Conservation (phyloP, 2,888 invertebrate genomes). For the Tiliacea citrago region DNA sequence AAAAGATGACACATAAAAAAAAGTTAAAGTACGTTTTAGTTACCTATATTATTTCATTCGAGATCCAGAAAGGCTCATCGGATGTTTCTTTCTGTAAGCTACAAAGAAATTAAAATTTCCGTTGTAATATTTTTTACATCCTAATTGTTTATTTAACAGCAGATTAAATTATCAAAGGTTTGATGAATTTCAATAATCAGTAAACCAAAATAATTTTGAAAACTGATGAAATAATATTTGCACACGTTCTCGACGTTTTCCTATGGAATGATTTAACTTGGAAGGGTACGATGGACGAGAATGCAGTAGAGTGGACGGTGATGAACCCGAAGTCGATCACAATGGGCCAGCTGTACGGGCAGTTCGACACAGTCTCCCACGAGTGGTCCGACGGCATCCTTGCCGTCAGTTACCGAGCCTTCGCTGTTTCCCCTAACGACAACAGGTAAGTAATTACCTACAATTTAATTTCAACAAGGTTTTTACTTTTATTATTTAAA, state of each 20-base stretch:
- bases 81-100: too few relatives aligned
- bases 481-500: too few relatives aligned
- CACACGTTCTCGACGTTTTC: neutral
- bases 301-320: constrained; percentile 94
- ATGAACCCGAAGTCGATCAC: constrained; percentile 99
- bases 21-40: too few relatives aligned
- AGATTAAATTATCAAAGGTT: neutral
- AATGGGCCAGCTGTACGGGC: constrained; percentile 98
- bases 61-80: too few relatives aligned
- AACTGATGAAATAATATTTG: neutral
- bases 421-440: constrained; percentile 93
- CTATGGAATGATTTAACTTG: neutral
- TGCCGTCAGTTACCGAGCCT: constrained; percentile 95
- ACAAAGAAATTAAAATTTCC: too few relatives aligned
- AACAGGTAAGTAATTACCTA: too few relatives aligned
- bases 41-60: too few relatives aligned
- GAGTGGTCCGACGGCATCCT: constrained; percentile 98
- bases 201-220: neutral
- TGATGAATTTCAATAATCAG: neutral
- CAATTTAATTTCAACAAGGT: too few relatives aligned
- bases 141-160: neutral
- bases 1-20: too few relatives aligned
- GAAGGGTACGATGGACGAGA: constrained; percentile 94
- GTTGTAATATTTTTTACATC: neutral
- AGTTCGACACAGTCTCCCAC: constrained; percentile 98